Percentiles rank a stretch among this genome's conserved stretches.
phyloP scores from a whole-genome alignment of 2,888 invertebrate genomes.

The Liodrosophila aerea region DNA sequence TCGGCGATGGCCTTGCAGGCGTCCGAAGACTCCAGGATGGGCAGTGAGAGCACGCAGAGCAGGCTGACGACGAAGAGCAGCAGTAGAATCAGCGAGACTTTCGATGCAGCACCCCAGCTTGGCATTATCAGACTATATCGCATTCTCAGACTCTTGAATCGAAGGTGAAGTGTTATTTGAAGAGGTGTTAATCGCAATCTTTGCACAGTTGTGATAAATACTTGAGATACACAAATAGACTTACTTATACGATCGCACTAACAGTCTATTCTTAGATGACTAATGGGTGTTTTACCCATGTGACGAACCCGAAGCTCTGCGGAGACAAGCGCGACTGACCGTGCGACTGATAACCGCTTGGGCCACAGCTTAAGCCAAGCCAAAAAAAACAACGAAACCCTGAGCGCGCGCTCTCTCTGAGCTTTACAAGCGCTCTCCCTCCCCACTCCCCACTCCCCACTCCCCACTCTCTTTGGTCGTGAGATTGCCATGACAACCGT shows the following conservation, averaged over 20 bases:
- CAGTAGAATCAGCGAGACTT: slow-evolving; percentile 39
- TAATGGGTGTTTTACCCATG: slow-evolving; percentile 11
- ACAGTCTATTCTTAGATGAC: slow-evolving; percentile 8
- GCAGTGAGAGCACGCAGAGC: slow-evolving; percentile 50
- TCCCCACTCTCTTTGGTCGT: slow-evolving; percentile 8
- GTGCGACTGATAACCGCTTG: slow-evolving; percentile 35
- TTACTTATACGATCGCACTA: not conserved
- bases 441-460: slow-evolving; percentile 6
- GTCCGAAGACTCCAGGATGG: slow-evolving; percentile 33
- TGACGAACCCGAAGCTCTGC: slow-evolving; percentile 9
- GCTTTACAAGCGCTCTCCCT: slow-evolving; percentile 7
- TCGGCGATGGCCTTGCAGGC: slow-evolving; percentile 51
- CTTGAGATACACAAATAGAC: not conserved
- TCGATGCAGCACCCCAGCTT: slow-evolving; percentile 25
- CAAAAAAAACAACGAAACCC: not conserved
- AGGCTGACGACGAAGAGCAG: slow-evolving; percentile 36
- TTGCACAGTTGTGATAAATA: slow-evolving; percentile 12
- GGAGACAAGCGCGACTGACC: slow-evolving; percentile 21
- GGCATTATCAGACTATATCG: slow-evolving; percentile 16
- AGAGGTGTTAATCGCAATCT: not conserved
- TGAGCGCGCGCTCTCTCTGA: slow-evolving; percentile 7
- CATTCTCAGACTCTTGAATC: not conserved
- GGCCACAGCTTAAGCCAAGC: not conserved
- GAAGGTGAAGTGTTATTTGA: too few relatives aligned
- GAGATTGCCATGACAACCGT: slow-evolving; percentile 65